Evolutionary conservation across 2,113 vertebrate species (phyloP).

Genomic region (Eubucco bourcierii): DNA sequence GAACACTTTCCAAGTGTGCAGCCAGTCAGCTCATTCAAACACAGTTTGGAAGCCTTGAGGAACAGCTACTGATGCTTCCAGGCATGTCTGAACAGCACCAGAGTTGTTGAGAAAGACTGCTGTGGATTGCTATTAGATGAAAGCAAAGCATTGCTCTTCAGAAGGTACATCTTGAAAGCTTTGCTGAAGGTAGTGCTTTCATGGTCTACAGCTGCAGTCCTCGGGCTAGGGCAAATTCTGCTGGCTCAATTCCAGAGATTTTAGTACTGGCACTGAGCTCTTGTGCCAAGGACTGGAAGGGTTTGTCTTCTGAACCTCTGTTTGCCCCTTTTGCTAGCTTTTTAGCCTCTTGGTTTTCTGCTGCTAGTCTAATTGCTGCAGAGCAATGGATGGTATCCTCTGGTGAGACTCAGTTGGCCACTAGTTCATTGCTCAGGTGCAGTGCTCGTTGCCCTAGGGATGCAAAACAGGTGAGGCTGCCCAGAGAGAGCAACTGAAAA

Average conservation of each 20-base stretch:
- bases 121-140: neutral
- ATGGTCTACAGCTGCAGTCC: neutral
- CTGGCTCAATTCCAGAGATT: neutral
- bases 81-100: neutral
- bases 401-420: neutral
- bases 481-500: neutral
- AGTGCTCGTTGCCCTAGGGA: neutral
- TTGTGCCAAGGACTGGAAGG: neutral
- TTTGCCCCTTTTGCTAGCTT: neutral
- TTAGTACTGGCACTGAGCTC: neutral
- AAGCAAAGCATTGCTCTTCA: neutral
- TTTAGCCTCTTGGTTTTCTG: neutral
- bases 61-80: neutral
- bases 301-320: neutral
- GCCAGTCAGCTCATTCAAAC: neutral
- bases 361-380: neutral
- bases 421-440: neutral
- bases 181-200: neutral
- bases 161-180: neutral
- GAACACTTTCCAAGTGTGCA: neutral
- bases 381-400: neutral
- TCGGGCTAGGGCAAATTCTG: neutral
- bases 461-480: neutral
- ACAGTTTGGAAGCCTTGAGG: neutral
- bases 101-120: neutral